phyloP scores from a whole-genome alignment of 2,888 invertebrate species.

The Melanargia galathea region DNA sequence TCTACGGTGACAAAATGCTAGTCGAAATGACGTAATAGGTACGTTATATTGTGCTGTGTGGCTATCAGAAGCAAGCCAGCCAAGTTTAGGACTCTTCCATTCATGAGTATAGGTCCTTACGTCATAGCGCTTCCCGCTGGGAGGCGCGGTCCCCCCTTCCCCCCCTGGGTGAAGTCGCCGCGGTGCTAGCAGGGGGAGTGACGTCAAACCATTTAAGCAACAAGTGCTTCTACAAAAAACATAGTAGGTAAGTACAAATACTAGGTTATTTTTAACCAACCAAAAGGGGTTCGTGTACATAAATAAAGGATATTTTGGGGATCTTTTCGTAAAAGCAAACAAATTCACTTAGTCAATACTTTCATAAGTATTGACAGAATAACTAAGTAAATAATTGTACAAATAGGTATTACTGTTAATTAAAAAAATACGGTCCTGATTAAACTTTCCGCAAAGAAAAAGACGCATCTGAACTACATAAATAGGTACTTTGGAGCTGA shows the following conservation, averaged over 20 bases:
- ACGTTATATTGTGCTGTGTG: slow-evolving; percentile 36
- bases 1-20: slow-evolving; percentile 20
- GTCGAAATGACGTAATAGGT: slow-evolving; percentile 32
- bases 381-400: too few relatives aligned
- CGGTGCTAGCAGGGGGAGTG: slow-evolving; percentile 58
- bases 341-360: not conserved
- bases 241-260: slow-evolving; percentile 57
- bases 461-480: too few relatives aligned
- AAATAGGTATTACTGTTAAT: too few relatives aligned
- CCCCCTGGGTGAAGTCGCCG: slow-evolving; percentile 50
- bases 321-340: not conserved
- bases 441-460: too few relatives aligned
- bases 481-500: too few relatives aligned
- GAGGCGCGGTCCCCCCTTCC: slow-evolving; percentile 61
- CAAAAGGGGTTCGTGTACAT: slow-evolving; percentile 48
- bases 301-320: not conserved
- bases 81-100: slow-evolving; percentile 65
- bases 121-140: slow-evolving; percentile 62
- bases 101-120: slow-evolving; percentile 74
- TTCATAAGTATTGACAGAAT: not conserved
- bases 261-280: slow-evolving; percentile 70
- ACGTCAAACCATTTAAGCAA: slow-evolving; percentile 76
- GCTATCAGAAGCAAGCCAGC: slow-evolving; percentile 37
- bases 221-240: slow-evolving; percentile 69
- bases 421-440: too few relatives aligned